phyloP scores from a whole-genome alignment of 1,140 invertebrate species.

The Protaetia brevitarsis region DNA sequence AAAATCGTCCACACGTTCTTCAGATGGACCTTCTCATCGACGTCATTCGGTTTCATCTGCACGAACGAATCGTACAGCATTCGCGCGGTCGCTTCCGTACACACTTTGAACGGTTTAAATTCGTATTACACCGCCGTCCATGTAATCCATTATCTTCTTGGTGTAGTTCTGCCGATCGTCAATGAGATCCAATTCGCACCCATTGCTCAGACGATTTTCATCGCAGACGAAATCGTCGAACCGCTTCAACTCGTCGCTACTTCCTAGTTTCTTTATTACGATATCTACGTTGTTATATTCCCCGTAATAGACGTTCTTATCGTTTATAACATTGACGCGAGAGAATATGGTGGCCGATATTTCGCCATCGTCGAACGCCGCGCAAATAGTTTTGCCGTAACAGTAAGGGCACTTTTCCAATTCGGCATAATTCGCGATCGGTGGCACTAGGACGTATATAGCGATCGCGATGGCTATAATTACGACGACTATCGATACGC shows the following conservation, averaged over 20 bases:
- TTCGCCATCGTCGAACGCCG: constrained; percentile 48
- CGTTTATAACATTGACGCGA: constrained; percentile 53
- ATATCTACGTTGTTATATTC: constrained; percentile 45
- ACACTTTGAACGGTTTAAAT: constrained; percentile 30
- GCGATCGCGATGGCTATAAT: background rate
- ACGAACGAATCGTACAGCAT: constrained; percentile 36
- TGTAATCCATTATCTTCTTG: constrained; percentile 31
- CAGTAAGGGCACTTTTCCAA: constrained; percentile 62
- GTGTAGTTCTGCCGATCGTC: constrained; percentile 33
- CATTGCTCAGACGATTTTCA: background rate
- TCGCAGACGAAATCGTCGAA: constrained; percentile 37
- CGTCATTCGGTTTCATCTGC: constrained; percentile 21
- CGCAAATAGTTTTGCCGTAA: constrained; percentile 60
- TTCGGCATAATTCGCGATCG: constrained; percentile 40
- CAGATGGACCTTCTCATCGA: background rate
- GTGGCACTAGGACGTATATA: background rate
- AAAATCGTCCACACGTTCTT: constrained; percentile 51
- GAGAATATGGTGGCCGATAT: constrained; percentile 47
- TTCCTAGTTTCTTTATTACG: constrained; percentile 61
- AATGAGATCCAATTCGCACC: constrained; percentile 18
- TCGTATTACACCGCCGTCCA: constrained; percentile 8
- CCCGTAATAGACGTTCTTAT: constrained; percentile 62
- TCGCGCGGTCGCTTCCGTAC: constrained; percentile 29
- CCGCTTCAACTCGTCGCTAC: constrained; percentile 51
- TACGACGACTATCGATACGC: background rate